Evolutionary conservation across 2,888 invertebrate genomes (phyloP).

Genomic region (Monoplex corrugatus): DNA sequence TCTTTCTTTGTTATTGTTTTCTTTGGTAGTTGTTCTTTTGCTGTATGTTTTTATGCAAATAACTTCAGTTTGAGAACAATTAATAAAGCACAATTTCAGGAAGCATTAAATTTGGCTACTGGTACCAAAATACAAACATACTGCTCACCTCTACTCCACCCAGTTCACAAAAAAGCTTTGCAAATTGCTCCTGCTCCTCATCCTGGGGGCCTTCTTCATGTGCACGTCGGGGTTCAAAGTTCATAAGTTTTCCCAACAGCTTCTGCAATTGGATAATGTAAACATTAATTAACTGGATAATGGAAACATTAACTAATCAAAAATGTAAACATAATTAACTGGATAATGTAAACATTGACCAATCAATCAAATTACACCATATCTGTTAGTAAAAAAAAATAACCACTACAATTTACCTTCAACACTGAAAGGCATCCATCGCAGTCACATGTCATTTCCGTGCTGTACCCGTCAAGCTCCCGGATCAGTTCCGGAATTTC

Average conservation of each 20-base stretch:
- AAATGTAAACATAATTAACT: background rate
- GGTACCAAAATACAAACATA: background rate
- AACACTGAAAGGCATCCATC: conserved; percentile 70
- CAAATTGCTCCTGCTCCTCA: conserved; percentile 77
- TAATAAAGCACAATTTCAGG: too few species aligned
- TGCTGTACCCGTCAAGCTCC: conserved; percentile 70
- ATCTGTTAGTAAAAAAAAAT: background rate
- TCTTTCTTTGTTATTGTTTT: too few species aligned
- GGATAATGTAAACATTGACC: background rate
- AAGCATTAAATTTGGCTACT: too few species aligned
- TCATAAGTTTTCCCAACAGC: conserved; percentile 73
- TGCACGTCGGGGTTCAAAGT: conserved; percentile 76
- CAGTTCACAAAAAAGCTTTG: conserved; percentile 73
- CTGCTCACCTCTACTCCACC: conserved; percentile 77
- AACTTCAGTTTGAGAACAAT: too few species aligned
- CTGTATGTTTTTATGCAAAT: too few species aligned
- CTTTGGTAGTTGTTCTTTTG: too few species aligned
- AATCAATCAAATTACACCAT: background rate
- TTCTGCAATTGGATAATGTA: too few species aligned
- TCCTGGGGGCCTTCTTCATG: conserved; percentile 73
- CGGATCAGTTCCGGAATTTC: conserved; percentile 67
- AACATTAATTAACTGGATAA: background rate
- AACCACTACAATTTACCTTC: conserved; percentile 63
- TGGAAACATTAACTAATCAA: background rate
- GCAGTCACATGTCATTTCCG: conserved; percentile 66